phyloP scores from a whole-genome alignment of 2,888 invertebrate genomes.

The Amphipyra berbera region DNA sequence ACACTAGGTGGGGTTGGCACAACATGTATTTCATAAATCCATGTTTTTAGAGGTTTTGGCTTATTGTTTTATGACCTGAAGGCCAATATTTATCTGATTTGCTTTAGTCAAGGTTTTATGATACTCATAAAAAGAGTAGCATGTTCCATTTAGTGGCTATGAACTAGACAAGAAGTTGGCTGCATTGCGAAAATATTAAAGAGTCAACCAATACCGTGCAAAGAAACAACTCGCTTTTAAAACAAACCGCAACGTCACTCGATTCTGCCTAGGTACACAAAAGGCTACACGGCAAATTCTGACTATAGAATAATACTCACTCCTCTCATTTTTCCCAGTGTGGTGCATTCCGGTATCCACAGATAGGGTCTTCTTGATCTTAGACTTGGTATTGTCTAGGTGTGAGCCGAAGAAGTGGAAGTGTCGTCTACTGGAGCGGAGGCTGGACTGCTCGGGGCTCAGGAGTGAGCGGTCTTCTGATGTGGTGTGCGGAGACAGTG shows the following conservation, averaged over 20 bases:
- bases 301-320: slow-evolving; percentile 63
- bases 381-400: slow-evolving; percentile 82
- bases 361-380: slow-evolving; percentile 87
- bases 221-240: background rate
- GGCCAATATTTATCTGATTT: too few species aligned
- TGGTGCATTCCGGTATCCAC: slow-evolving; percentile 89
- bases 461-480: slow-evolving; percentile 85
- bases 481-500: slow-evolving; percentile 84
- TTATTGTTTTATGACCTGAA: too few species aligned
- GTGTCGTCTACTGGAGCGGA: slow-evolving; percentile 75
- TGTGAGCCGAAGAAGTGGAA: slow-evolving; percentile 87
- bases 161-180: too few species aligned
- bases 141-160: too few species aligned
- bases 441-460: slow-evolving; percentile 83
- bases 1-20: too few species aligned
- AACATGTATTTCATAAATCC: too few species aligned
- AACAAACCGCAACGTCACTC: too few species aligned
- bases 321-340: slow-evolving; percentile 82
- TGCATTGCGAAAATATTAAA: too few species aligned
- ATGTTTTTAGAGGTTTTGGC: too few species aligned
- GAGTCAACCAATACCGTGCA: too few species aligned
- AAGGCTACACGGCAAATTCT: slow-evolving; percentile 15
- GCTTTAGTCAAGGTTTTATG: too few species aligned
- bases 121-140: too few species aligned
- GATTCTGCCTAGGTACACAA: background rate